phyloP scores from a whole-genome alignment of 2,113 vertebrate genomes.

The Tautogolabrus adspersus region DNA sequence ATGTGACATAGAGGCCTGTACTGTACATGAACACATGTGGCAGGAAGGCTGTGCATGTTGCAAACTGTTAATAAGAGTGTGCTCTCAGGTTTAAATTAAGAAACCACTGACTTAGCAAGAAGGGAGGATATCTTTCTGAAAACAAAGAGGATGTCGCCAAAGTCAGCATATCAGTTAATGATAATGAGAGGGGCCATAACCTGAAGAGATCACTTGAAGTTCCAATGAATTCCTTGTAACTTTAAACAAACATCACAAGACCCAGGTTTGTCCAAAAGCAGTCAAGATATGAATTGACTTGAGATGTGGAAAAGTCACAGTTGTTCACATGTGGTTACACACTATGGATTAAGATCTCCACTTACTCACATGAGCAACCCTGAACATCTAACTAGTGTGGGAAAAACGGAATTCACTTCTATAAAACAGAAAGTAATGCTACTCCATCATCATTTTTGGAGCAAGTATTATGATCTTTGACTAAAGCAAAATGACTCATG shows the following conservation, averaged over 20 bases:
- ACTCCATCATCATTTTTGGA: neutral
- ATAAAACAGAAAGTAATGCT: neutral
- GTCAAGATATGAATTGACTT: conserved; percentile 2
- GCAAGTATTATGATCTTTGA: too few species aligned
- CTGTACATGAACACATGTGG: neutral
- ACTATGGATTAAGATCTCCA: neutral
- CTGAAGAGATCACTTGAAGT: conserved; percentile 12
- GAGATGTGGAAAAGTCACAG: conserved; percentile 38
- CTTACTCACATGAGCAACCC: neutral
- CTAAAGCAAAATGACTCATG: too few species aligned
- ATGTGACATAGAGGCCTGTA: neutral
- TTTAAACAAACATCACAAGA: conserved; percentile 8
- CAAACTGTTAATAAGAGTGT: neutral
- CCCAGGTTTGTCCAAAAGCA: neutral
- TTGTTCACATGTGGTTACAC: conserved; percentile 28
- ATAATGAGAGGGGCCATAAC: conserved; percentile 32
- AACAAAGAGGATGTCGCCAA: conserved; percentile 34
- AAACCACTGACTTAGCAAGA: conserved; percentile 53
- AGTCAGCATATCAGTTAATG: conserved; percentile 55
- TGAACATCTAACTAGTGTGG: neutral
- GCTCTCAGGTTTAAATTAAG: conserved; percentile 20
- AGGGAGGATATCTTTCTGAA: conserved; percentile 39
- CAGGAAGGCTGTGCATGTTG: neutral
- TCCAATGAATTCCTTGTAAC: conserved; percentile 5
- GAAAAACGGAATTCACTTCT: neutral